Conservation (phyloP, 2,888 invertebrate species). For the Epistrophe eligans region DNA sequence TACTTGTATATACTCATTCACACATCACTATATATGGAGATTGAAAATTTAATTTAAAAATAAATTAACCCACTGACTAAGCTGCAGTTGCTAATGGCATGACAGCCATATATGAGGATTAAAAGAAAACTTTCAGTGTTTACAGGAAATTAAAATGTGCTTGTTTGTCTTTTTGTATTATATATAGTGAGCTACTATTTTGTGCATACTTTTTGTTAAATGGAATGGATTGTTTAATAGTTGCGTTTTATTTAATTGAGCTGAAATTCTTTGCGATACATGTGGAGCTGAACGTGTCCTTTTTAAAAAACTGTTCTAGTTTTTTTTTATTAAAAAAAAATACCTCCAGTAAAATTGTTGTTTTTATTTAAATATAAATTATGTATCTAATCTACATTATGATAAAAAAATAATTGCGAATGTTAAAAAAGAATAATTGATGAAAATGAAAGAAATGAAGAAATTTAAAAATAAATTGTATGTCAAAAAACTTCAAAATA, state of each 20-base stretch:
- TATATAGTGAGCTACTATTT: background rate
- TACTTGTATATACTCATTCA: conserved; percentile 3
- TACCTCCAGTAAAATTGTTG: too few species aligned
- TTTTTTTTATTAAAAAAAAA: too few species aligned
- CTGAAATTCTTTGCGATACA: too few species aligned
- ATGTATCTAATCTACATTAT: too few species aligned
- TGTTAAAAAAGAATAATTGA: too few species aligned
- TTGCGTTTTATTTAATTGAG: background rate
- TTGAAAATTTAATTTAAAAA: conserved; percentile 63
- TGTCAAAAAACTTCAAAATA: too few species aligned
- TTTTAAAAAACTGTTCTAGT: too few species aligned
- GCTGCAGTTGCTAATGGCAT: conserved; percentile 18
- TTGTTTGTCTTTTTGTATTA: background rate
- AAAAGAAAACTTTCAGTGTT: background rate
- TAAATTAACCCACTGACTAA: conserved; percentile 62
- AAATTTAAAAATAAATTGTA: too few species aligned
- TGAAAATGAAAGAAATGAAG: too few species aligned
- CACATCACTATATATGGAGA: conserved; percentile 28
- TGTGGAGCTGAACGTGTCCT: too few species aligned
- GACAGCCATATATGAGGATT: conserved; percentile 45
- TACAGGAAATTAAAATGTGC: conserved; percentile 20
- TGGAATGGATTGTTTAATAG: background rate
- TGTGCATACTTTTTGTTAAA: background rate
- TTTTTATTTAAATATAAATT: too few species aligned
- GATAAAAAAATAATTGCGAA: too few species aligned